phyloP scores from a whole-genome alignment of 2,797 vertebrate species.

The Pyrocephalus nanus region DNA sequence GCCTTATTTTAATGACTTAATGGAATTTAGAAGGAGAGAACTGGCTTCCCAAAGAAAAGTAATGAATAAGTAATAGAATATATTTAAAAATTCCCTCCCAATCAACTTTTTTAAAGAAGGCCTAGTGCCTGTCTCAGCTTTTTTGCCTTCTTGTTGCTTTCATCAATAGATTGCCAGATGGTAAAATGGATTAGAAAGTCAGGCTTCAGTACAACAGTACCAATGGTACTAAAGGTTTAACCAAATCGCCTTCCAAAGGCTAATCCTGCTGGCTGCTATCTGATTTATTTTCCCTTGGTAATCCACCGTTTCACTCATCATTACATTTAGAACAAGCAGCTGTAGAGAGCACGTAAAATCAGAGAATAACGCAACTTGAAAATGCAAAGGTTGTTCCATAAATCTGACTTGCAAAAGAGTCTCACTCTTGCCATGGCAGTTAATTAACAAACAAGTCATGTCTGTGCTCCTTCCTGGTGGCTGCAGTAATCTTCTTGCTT shows the following conservation, averaged over 20 bases:
- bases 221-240: background rate
- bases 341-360: background rate
- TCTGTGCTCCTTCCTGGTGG: background rate
- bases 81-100: background rate
- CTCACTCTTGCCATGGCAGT: background rate
- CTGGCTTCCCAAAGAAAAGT: background rate
- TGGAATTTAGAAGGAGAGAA: background rate
- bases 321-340: background rate
- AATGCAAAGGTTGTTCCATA: background rate
- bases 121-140: background rate
- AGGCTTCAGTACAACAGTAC: background rate
- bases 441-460: conserved; percentile 22
- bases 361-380: background rate
- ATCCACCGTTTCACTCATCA: background rate
- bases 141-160: background rate
- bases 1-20: background rate
- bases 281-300: background rate
- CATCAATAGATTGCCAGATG: background rate
- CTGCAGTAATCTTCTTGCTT: conserved; percentile 2
- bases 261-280: background rate
- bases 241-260: background rate
- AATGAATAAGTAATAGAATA: background rate
- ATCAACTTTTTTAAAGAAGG: background rate
- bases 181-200: background rate
- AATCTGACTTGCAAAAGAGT: background rate